phyloP scores from a whole-genome alignment of 2,888 invertebrate genomes.

The Pseudococcus longispinus region DNA sequence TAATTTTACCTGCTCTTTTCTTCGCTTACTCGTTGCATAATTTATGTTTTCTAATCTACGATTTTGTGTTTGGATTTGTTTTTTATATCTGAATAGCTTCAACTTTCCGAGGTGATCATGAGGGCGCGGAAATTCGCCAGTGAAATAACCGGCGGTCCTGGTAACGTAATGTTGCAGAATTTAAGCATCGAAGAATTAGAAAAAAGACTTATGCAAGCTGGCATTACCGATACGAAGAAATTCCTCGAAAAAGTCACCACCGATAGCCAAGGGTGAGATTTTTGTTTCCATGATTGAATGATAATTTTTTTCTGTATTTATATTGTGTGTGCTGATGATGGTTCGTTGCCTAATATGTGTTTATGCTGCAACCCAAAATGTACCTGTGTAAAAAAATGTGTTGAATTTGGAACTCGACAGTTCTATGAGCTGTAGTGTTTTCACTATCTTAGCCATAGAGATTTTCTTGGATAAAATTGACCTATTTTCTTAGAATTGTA shows the following conservation, averaged over 20 bases:
- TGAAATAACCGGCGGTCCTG: constrained; percentile 85
- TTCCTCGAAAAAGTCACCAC: constrained; percentile 91
- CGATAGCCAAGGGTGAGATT: constrained; percentile 87
- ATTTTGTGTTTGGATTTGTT: constrained; percentile 45
- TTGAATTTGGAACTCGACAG: no score
- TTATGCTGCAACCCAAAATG: no score
- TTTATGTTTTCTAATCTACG: background rate
- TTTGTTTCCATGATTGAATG: background rate
- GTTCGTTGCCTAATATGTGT: no score
- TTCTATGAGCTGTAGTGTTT: no score
- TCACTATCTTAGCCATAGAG: no score
- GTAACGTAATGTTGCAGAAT: constrained; percentile 86
- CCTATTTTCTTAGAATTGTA: no score
- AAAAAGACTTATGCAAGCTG: constrained; percentile 77
- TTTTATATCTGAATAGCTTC: constrained; percentile 72
- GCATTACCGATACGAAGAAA: constrained; percentile 78
- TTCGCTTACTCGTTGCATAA: background rate
- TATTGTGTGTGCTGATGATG: background rate
- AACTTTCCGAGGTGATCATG: constrained; percentile 96
- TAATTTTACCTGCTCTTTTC: background rate
- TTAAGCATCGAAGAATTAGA: constrained; percentile 86
- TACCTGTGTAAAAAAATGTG: no score
- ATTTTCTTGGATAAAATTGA: no score
- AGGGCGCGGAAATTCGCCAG: constrained; percentile 93
- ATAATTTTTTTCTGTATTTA: constrained; percentile 52